These are phyloP conservation scores for Colostygia pectinataria DNA, from an alignment of 2,888 invertebrate genomes.

Conservation along the genomic window DNA sequence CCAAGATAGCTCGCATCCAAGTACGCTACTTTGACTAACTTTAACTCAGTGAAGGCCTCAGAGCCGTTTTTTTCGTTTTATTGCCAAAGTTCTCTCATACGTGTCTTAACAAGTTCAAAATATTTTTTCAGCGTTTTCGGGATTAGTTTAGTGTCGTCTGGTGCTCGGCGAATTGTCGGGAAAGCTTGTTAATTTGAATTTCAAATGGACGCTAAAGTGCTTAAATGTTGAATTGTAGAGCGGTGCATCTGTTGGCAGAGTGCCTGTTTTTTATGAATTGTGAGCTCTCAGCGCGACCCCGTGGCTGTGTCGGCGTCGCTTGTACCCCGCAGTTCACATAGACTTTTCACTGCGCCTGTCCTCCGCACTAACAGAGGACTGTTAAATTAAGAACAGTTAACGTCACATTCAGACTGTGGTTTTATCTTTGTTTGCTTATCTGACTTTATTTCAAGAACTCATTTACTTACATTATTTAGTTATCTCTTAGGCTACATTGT, in stretches of 20 bases:
- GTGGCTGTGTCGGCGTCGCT: constrained; percentile 38
- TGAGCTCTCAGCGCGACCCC: constrained; percentile 43
- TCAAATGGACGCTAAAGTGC: constrained; percentile 43
- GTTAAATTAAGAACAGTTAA: constrained; percentile 55
- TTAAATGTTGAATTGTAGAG: constrained; percentile 47
- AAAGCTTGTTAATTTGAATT: constrained; percentile 39
- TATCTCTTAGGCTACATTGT: too few relatives aligned
- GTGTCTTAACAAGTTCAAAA: constrained; percentile 63
- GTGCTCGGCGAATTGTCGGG: constrained; percentile 29
- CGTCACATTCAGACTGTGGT: constrained; percentile 43
- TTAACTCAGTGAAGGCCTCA: constrained; percentile 69
- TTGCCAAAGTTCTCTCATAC: constrained; percentile 75
- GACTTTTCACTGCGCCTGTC: constrained; percentile 45
- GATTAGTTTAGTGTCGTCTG: constrained; percentile 24
- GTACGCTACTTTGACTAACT: constrained; percentile 72
- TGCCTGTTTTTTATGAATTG: constrained; percentile 58
- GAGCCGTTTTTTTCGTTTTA: constrained; percentile 72
- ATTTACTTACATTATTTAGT: constrained; percentile 17
- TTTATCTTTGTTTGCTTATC: constrained; percentile 34
- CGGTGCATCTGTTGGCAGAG: constrained; percentile 62
- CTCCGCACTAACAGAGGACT: constrained; percentile 46
- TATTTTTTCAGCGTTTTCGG: constrained; percentile 48
- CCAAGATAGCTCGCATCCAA: constrained; percentile 61
- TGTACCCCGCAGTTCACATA: constrained; percentile 37
- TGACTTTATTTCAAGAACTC: constrained; percentile 32